Conservation (phyloP, 2,113 vertebrate genomes). For the Atractosteus spatula region DNA sequence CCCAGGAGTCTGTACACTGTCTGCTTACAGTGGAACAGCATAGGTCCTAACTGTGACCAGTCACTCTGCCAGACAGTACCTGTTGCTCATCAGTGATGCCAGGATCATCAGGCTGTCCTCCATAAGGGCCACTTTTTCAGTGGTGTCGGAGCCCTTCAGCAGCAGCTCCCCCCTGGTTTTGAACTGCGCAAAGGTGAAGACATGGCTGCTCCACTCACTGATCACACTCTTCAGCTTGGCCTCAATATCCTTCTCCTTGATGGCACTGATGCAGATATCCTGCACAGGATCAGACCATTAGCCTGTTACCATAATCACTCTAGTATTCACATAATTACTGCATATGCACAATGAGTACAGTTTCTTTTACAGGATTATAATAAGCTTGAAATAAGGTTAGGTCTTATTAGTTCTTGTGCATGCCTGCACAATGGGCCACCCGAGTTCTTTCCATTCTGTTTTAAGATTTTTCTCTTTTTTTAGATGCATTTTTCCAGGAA, state of each 20-base stretch:
- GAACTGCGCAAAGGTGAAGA: constrained; percentile 69
- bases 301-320: too few relatives aligned
- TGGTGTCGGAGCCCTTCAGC: constrained; percentile 68
- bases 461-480: too few relatives aligned
- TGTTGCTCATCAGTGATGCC: constrained; percentile 75
- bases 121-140: constrained; percentile 69
- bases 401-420: too few relatives aligned
- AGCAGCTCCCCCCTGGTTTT: constrained; percentile 77
- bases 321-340: neutral
- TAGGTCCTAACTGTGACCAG: too few relatives aligned
- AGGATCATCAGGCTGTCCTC: constrained; percentile 81
- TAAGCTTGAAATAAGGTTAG: too few relatives aligned
- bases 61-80: constrained; percentile 43
- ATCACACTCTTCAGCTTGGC: constrained; percentile 70
- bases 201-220: constrained; percentile 68
- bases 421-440: too few relatives aligned
- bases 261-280: constrained; percentile 78
- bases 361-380: neutral
- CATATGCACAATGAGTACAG: neutral
- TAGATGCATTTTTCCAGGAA: too few relatives aligned
- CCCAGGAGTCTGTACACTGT: too few relatives aligned
- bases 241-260: constrained; percentile 81
- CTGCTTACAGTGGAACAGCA: too few relatives aligned
- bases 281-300: constrained; percentile 30
- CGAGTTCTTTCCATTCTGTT: too few relatives aligned